A percentile compares a stretch with the other conserved stretches of the same genome.
Conservation (phyloP, 2,113 vertebrate species). For the Passer domesticus region DNA sequence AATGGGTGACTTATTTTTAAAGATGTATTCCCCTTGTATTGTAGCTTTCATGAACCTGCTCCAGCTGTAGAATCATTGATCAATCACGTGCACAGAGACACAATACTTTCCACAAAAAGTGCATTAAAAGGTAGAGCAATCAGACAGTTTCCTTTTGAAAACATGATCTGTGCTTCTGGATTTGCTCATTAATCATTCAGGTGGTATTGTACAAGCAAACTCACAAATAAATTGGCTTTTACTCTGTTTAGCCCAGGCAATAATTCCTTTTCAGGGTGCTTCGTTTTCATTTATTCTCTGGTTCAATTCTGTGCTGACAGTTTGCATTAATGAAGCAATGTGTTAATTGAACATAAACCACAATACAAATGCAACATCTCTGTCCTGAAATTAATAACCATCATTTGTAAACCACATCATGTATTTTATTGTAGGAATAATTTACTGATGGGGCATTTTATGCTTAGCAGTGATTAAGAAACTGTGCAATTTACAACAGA, state of each 20-base stretch:
- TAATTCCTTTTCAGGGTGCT: conserved; percentile 26
- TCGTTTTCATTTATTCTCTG: conserved; percentile 27
- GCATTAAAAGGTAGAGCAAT: background rate
- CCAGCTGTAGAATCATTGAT: background rate
- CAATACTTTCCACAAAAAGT: background rate
- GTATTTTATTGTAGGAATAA: conserved; percentile 56
- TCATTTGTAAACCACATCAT: conserved; percentile 39
- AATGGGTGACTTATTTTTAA: background rate
- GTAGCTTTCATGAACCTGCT: background rate
- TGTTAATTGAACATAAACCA: conserved; percentile 66
- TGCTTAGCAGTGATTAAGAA: conserved; percentile 55
- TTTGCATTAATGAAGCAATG: conserved; percentile 33
- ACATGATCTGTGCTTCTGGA: background rate
- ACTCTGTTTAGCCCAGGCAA: background rate
- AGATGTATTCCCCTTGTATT: background rate
- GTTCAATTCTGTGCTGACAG: background rate
- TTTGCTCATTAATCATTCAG: background rate
- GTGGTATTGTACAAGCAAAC: conserved; percentile 3
- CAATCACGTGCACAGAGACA: background rate
- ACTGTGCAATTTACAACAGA: conserved; percentile 39
- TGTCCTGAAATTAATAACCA: conserved; percentile 54
- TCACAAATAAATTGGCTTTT: conserved; percentile 33
- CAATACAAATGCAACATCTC: conserved; percentile 32
- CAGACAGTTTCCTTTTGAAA: conserved; percentile 3
- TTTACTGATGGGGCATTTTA: conserved; percentile 44